Evolutionary conservation across 2,113 vertebrate genomes (phyloP).

Genomic region (Telmatochromis sp.): DNA sequence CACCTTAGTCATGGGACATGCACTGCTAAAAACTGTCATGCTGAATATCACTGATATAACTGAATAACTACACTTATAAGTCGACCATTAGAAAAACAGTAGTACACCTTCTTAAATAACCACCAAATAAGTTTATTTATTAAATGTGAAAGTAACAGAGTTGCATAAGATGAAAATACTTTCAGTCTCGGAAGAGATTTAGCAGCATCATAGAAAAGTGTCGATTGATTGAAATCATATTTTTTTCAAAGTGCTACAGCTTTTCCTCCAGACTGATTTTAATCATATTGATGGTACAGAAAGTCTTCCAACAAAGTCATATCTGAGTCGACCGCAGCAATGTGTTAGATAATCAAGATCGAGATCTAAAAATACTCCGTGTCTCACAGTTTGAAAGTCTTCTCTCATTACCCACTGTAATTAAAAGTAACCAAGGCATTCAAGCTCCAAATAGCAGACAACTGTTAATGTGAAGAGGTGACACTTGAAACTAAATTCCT

Average conservation of each 20-base stretch:
- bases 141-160: not conserved
- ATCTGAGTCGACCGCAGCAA: slow-evolving; percentile 32
- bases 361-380: slow-evolving; percentile 66
- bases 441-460: slow-evolving; percentile 45
- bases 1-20: slow-evolving; percentile 6
- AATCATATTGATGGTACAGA: not conserved
- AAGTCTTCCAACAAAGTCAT: slow-evolving; percentile 20
- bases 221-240: not conserved
- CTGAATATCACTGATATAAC: not conserved
- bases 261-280: not conserved
- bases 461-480: slow-evolving; percentile 54
- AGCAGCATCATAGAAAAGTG: not conserved
- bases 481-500: slow-evolving; percentile 44
- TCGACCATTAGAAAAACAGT: not conserved
- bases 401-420: slow-evolving; percentile 70
- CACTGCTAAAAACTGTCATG: not conserved
- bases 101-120: not conserved
- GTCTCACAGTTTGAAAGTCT: slow-evolving; percentile 63
- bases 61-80: not conserved
- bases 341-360: slow-evolving; percentile 58
- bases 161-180: not conserved
- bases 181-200: not conserved
- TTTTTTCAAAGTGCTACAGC: not conserved
- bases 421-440: slow-evolving; percentile 68
- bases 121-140: not conserved